These are phyloP conservation scores for Lasiurus cinereus DNA, from an alignment of 2,113 vertebrate species.

Conservation along the genomic window DNA sequence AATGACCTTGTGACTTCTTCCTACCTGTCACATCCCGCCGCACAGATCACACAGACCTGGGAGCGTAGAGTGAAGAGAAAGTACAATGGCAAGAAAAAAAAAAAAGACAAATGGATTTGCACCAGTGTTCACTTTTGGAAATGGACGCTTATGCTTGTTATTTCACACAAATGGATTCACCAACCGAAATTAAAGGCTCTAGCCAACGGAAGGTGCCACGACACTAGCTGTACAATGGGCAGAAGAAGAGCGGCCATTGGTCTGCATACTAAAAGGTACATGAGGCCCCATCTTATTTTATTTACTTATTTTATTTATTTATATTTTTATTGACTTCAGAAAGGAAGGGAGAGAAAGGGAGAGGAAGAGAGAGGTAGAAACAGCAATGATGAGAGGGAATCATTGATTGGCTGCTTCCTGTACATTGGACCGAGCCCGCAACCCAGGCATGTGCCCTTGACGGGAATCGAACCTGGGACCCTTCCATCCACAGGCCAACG, in stretches of 20 bases:
- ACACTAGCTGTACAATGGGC: constrained; percentile 56
- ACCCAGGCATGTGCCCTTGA: too few species aligned
- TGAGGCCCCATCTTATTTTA: neutral
- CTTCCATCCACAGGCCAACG: too few species aligned
- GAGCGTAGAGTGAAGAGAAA: neutral
- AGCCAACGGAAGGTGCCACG: constrained; percentile 60
- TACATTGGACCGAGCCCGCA: too few species aligned
- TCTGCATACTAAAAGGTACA: constrained; percentile 10
- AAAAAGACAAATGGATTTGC: neutral
- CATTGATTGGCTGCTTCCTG: too few species aligned
- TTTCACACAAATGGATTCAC: constrained; percentile 67
- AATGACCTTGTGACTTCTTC: constrained; percentile 67
- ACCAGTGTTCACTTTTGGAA: constrained; percentile 63
- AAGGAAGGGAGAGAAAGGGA: too few species aligned
- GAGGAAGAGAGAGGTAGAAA: too few species aligned
- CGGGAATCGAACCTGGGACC: too few species aligned
- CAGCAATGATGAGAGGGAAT: too few species aligned
- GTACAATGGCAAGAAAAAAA: neutral
- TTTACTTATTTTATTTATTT: too few species aligned
- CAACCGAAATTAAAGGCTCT: constrained; percentile 59
- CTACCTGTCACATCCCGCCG: constrained; percentile 29
- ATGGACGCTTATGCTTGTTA: constrained; percentile 55
- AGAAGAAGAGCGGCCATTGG: constrained; percentile 21
- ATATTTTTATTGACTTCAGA: too few species aligned
- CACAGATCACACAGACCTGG: constrained; percentile 44